Conservation (phyloP, 2,888 invertebrate genomes). For the Epicampocera succincta region DNA sequence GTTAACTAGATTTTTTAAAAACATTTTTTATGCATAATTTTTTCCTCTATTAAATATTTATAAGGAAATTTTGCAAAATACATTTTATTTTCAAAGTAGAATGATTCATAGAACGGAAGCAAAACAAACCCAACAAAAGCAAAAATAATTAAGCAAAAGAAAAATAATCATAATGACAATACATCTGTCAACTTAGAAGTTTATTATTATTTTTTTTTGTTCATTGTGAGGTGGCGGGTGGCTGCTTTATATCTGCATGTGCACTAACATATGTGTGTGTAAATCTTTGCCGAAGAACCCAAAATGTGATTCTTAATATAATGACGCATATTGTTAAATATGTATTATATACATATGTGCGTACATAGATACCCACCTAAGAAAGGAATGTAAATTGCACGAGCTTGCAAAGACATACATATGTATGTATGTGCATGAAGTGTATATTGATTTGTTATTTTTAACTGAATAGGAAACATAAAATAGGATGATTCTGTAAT, state of each 20-base stretch:
- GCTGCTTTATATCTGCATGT: not conserved
- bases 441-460: constrained; percentile 44
- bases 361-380: too few relatives aligned
- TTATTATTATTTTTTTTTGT: constrained; percentile 5
- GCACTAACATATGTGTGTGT: not conserved
- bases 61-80: not conserved
- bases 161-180: constrained; percentile 40
- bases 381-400: constrained; percentile 7
- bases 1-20: too few relatives aligned
- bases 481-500: not conserved
- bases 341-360: constrained; percentile 13
- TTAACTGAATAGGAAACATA: not conserved
- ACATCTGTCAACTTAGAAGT: constrained; percentile 45
- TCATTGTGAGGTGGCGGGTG: constrained; percentile 52
- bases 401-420: too few relatives aligned
- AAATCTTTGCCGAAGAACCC: constrained; percentile 21
- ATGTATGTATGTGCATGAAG: not conserved
- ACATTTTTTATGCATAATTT: too few relatives aligned
- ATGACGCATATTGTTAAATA: constrained; percentile 56
- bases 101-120: constrained; percentile 69
- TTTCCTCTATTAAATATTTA: not conserved
- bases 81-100: constrained; percentile 23
- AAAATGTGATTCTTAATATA: constrained; percentile 45
- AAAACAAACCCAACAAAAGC: constrained; percentile 64
- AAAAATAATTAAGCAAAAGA: constrained; percentile 41